Evolutionary conservation across 2,888 invertebrate genomes (phyloP).

Genomic region (Clivina fossor): DNA sequence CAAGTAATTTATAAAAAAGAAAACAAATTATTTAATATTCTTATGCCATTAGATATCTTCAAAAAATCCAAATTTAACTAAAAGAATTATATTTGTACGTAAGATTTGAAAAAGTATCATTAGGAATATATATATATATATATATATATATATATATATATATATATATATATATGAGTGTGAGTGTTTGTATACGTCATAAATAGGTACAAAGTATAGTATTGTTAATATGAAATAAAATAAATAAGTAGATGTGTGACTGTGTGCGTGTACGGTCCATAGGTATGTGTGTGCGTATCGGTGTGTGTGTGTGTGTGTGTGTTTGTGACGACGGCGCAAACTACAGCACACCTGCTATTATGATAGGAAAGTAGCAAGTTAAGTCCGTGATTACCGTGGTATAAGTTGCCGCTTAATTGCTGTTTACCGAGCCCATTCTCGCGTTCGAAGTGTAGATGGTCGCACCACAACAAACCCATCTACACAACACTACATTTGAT

Average conservation of each 20-base stretch:
- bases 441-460: slow-evolving; percentile 54
- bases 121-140: no score
- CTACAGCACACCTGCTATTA: slow-evolving; percentile 47
- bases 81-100: slow-evolving; percentile 1
- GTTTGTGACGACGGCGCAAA: not conserved
- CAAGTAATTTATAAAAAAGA: no score
- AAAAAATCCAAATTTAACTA: no score
- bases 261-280: slow-evolving; percentile 41
- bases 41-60: no score
- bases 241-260: not conserved
- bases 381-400: slow-evolving; percentile 54
- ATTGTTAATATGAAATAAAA: not conserved
- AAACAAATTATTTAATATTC: no score
- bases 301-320: not conserved
- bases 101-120: no score
- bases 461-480: no score
- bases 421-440: slow-evolving; percentile 54
- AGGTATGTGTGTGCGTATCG: slow-evolving; percentile 24
- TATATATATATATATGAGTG: not conserved
- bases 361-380: slow-evolving; percentile 54
- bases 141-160: slow-evolving; percentile 8
- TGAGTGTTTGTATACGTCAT: not conserved
- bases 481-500: no score
- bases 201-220: not conserved
- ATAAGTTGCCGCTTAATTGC: slow-evolving; percentile 55